Evolutionary conservation across 2,888 invertebrate species (phyloP).

Genomic region (Apamea epomidion): DNA sequence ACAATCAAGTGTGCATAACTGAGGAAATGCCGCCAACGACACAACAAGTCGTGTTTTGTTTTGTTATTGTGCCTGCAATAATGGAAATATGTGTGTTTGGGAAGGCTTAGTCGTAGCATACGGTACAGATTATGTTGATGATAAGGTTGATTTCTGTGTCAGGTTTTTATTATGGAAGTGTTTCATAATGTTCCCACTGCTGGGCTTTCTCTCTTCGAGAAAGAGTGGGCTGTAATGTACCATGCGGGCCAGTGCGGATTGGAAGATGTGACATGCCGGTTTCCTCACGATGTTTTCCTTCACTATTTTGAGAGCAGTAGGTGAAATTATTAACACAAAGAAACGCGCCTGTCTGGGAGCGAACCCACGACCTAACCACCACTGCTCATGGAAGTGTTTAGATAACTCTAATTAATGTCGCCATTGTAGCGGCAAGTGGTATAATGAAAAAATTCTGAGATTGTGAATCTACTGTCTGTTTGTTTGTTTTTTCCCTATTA

Average conservation of each 20-base stretch:
- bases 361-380: neutral
- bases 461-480: too few relatives aligned
- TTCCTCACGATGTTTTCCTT: neutral
- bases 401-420: too few relatives aligned
- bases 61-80: slow-evolving; percentile 54
- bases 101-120: slow-evolving; percentile 10
- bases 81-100: slow-evolving; percentile 45
- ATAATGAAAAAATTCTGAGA: too few relatives aligned
- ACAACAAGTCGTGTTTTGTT: slow-evolving; percentile 42
- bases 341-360: neutral
- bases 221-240: neutral
- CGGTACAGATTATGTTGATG: slow-evolving; percentile 7
- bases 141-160: neutral
- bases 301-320: too few relatives aligned
- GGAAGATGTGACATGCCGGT: neutral
- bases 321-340: neutral
- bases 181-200: neutral
- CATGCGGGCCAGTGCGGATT: neutral
- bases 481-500: neutral
- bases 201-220: neutral
- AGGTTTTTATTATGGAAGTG: neutral
- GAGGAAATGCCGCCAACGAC: slow-evolving; percentile 57
- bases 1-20: slow-evolving; percentile 69
- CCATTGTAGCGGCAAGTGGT: too few relatives aligned
- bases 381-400: too few relatives aligned